Conservation (phyloP, 2,797 vertebrate genomes). For the Anas georgica region DNA sequence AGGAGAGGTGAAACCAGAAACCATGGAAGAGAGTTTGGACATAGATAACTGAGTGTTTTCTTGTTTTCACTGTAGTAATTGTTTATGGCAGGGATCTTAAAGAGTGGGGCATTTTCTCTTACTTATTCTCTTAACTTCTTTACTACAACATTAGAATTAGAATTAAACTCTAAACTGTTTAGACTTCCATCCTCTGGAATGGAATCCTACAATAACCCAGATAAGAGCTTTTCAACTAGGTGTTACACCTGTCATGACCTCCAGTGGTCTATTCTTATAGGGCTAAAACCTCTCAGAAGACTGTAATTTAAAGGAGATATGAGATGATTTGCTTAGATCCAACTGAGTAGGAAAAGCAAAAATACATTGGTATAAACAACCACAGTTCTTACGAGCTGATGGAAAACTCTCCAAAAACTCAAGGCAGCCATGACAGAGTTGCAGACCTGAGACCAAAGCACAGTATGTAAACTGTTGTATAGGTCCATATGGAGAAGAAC, state of each 20-base stretch:
- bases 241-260: neutral
- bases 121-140: neutral
- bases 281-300: neutral
- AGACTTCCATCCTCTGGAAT: neutral
- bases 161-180: neutral
- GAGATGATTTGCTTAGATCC: neutral
- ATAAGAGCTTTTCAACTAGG: neutral
- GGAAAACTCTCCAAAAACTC: neutral
- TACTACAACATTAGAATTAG: neutral
- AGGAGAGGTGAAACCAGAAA: neutral
- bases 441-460: neutral
- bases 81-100: neutral
- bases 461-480: neutral
- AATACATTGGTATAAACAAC: neutral
- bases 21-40: neutral
- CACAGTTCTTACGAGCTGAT: neutral
- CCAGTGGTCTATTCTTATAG: neutral
- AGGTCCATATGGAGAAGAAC: neutral
- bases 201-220: neutral
- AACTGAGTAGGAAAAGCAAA: neutral
- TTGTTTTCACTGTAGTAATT: neutral
- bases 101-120: neutral
- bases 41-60: fast-evolving
- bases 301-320: neutral
- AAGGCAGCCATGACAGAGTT: neutral